Base-by-base conservation (phyloP, 2,113 vertebrate species). In the Sapajus apella region DNA sequence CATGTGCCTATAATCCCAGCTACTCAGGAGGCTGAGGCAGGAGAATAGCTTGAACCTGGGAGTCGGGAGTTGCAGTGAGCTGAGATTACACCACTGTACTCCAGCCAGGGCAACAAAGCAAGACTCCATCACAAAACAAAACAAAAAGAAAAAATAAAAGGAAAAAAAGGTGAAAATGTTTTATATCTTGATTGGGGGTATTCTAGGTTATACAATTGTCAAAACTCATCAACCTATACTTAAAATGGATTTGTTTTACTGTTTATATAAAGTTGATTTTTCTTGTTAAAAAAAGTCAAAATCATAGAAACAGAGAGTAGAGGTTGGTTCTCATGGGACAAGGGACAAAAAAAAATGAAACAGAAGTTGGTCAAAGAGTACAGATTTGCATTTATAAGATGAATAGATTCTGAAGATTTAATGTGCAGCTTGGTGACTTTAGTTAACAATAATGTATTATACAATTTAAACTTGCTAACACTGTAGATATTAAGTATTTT, bases 111-210 rank as follows among this genome's bases (percentile, higher is more conserved):
- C 27, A 64, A 64, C 61, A 64, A 12, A 30, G 27, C 5, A 6
- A 64, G 27, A 2, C 61, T 64, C 58, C 25, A 0, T 30, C 61
- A 27, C 61, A 64, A 64, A 30, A 64, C 5, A 30, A 64, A 27
- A 30, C 12, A 64, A 61, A 25, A 61, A 61, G 23, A 8, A 56
- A 23, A 64, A 27, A 64, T 35, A 40, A 32, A 61, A 58, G 8
- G 20, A 58, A 64, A 27, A 64, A 45, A 40, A n/a, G 61, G 6
- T 8, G 43, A 56, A n/a, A 17, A 43, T 14, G 17, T 6, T 21
- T 25, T 37, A 1, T 13, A 9, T 21, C 58, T 4, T 9, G 4
- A 25, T 0, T 23, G 1, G 13, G 72, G 37, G 8, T 6, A 0
- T 16, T 66, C 10, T 0, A 35, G 30, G 35, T 6, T 12, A 20